Evolutionary conservation across 1,140 invertebrate genomes (phyloP), one percentile per base, ranked within the genome.

Genomic region (Sycophila sp.): DNA sequence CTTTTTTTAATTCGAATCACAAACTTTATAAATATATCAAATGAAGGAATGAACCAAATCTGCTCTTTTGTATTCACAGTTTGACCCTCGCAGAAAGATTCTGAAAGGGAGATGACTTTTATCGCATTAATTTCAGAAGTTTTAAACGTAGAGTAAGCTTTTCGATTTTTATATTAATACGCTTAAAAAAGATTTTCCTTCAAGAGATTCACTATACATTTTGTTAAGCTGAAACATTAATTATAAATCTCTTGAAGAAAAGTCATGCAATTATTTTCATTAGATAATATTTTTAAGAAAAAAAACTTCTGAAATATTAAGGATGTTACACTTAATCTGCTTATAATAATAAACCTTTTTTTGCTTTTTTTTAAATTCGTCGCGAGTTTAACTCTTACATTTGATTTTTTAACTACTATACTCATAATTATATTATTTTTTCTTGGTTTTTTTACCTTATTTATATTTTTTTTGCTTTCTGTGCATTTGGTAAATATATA

Each of bases 391-490:
- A 63, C 32, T 45, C 60, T 71, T 65, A 40, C 32, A 51, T 75
- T 67, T 63, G 30, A 67, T 62, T 66, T 62, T n/a, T 4, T 56
- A 63, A 62, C 38, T 68, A 49, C 15, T 59, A 42, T 53, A 67
- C 30, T 15, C 30, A 32, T 67, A 62, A 72, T 71, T 49, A 72
- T 71, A 62, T 62, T 76, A 62, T 62, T 76, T 76, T 75, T 79
- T 71, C 67, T 73, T 75, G 73, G 74, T 74, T 78, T 77, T n/a
- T 78, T 76, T 73, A 71, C 67, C 56, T 76, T 75, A 73, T 76
- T 72, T 74, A 72, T 63, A 65, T 71, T 74, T 79, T 77, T 76
- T 77, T 72, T 74, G 60, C 55, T 69, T 72, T 76, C 68, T 69
- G 63, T 72, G 59, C 59, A 64, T 73, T 75, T 65, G 63, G 65